These are phyloP conservation scores for Campoletis raptor DNA, from an alignment of 2,888 invertebrate species.

Conservation along the genomic window DNA sequence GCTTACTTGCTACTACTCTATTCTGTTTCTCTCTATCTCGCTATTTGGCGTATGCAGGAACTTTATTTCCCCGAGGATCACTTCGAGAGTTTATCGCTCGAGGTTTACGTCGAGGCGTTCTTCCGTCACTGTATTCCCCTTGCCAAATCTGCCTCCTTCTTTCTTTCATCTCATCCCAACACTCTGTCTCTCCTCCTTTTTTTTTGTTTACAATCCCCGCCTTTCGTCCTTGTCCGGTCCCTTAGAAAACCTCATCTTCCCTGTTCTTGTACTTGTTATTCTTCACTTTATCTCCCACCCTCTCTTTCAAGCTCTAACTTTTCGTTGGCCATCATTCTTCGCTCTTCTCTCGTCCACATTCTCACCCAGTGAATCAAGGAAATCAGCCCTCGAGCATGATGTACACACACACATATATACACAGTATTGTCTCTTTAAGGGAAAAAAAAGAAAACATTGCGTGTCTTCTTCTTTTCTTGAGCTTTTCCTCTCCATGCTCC, in stretches of 20 bases:
- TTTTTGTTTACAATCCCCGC: slow-evolving; percentile 17
- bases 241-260: slow-evolving; percentile 13
- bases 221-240: slow-evolving; percentile 12
- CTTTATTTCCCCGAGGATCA: slow-evolving; percentile 82
- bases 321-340: slow-evolving; percentile 22
- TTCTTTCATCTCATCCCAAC: not conserved
- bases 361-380: slow-evolving; percentile 13
- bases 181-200: slow-evolving; percentile 2
- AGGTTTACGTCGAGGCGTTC: slow-evolving; percentile 67
- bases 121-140: slow-evolving; percentile 50
- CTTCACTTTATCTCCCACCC: slow-evolving; percentile 5
- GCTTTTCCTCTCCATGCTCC: not conserved
- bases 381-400: slow-evolving; percentile 21
- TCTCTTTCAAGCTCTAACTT: slow-evolving; percentile 25
- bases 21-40: slow-evolving; percentile 56
- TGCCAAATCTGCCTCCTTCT: slow-evolving; percentile 33
- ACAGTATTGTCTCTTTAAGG: slow-evolving; percentile 1
- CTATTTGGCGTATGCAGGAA: slow-evolving; percentile 70
- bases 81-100: slow-evolving; percentile 79
- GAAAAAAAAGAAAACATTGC: slow-evolving; percentile 6
- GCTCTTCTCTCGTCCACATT: slow-evolving; percentile 11
- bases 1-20: slow-evolving; percentile 32
- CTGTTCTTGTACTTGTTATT: slow-evolving; percentile 39
- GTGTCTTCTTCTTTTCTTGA: not conserved
- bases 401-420: not conserved